Percentiles rank a stretch among this genome's conserved stretches.
Evolutionary conservation across 30 jellyfish, hydroid and myxozoan species (phyloP).

Genomic region (Aurelia sp.): DNA sequence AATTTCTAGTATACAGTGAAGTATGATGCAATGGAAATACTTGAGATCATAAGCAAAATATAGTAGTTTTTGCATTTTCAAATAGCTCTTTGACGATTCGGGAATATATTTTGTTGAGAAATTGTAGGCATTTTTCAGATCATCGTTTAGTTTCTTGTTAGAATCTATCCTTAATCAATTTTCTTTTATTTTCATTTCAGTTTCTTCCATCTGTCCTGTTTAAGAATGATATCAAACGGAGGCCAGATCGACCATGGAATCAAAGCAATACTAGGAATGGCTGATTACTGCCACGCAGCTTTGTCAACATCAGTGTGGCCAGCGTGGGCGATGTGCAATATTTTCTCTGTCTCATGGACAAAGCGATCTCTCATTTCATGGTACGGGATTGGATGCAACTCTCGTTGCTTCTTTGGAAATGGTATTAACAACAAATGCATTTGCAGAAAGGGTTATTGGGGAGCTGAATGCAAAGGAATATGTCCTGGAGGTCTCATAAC

Average conservation of each 20-base stretch:
- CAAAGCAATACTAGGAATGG: slow-evolving; percentile 54
- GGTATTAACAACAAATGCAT: slow-evolving; percentile 18
- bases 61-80: too few relatives aligned
- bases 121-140: too few relatives aligned
- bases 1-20: too few relatives aligned
- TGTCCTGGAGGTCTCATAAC: slow-evolving; percentile 41
- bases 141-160: too few relatives aligned
- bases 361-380: slow-evolving; percentile 19
- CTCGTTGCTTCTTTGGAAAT: slow-evolving; percentile 49
- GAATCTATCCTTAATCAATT: too few relatives aligned
- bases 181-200: slow-evolving; percentile 16
- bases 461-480: slow-evolving; percentile 30
- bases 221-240: slow-evolving; percentile 48
- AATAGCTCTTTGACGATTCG: too few relatives aligned
- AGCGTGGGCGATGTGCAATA: slow-evolving; percentile 56
- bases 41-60: too few relatives aligned
- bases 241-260: slow-evolving; percentile 43
- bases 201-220: slow-evolving; percentile 58
- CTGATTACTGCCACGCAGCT: slow-evolving; percentile 62
- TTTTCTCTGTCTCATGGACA: slow-evolving; percentile 63
- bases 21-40: too few relatives aligned
- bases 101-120: too few relatives aligned
- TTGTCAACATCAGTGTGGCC: slow-evolving; percentile 54
- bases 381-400: slow-evolving; percentile 41
- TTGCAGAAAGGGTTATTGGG: slow-evolving; percentile 64